phyloP scores from a whole-genome alignment of 1,140 invertebrate species.

The Macrobrachium rosenbergii region DNA sequence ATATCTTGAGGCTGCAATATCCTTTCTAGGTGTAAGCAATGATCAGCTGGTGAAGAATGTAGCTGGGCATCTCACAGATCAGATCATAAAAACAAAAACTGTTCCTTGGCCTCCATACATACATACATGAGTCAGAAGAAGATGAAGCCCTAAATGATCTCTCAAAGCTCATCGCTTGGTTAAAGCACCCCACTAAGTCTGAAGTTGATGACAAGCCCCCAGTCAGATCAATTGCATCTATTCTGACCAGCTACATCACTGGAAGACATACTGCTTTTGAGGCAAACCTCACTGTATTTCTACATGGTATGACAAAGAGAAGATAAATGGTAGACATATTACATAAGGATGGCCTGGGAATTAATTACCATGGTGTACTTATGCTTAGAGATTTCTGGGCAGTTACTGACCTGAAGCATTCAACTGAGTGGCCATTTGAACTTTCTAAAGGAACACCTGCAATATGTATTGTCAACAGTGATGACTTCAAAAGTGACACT shows the following conservation, averaged over 20 bases:
- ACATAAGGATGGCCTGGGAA: too few relatives aligned
- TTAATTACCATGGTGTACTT: too few relatives aligned
- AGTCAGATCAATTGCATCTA: neutral
- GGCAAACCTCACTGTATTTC: neutral
- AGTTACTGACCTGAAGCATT: neutral
- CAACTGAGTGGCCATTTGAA: neutral
- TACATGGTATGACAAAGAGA: neutral
- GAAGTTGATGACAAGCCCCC: neutral
- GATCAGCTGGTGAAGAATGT: too few relatives aligned
- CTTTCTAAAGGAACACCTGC: neutral
- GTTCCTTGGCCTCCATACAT: neutral
- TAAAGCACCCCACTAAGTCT: too few relatives aligned
- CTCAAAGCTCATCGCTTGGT: too few relatives aligned
- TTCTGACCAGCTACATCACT: conserved; percentile 9
- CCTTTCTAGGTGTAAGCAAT: too few relatives aligned
- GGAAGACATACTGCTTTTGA: neutral
- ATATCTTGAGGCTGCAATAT: too few relatives aligned
- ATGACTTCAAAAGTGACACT: conserved; percentile 18
- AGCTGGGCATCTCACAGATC: too few relatives aligned
- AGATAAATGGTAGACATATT: neutral
- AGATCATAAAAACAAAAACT: too few relatives aligned
- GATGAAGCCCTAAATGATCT: too few relatives aligned
- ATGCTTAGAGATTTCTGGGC: too few relatives aligned
- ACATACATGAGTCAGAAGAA: neutral
- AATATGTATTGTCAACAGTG: neutral